Conservation (phyloP, 2,888 invertebrate genomes). For the Corythucha ciliata region DNA sequence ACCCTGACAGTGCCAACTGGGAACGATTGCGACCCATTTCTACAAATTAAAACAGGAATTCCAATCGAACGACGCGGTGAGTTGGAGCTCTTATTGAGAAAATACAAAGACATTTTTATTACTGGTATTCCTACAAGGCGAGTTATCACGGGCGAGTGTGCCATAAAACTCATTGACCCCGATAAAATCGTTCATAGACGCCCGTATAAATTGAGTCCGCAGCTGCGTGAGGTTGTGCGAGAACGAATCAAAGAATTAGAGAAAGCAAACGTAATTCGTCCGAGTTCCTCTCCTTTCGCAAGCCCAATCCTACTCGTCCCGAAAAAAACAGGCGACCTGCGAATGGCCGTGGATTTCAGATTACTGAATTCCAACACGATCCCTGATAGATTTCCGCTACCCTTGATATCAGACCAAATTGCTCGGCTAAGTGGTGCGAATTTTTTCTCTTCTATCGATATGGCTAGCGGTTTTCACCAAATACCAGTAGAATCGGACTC, state of each 20-base stretch:
- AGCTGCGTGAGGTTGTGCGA: slow-evolving; percentile 1
- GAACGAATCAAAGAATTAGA: slow-evolving; percentile 13
- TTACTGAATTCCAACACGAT: slow-evolving; percentile 33
- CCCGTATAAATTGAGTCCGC: slow-evolving; percentile 9
- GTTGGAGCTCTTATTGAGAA: neutral
- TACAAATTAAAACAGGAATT: too few relatives aligned
- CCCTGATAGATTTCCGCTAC: slow-evolving; percentile 28
- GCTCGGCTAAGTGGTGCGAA: slow-evolving; percentile 33
- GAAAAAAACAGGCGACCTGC: slow-evolving; percentile 33
- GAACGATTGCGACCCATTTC: too few relatives aligned
- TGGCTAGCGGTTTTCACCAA: slow-evolving; percentile 8
- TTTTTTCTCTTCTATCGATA: slow-evolving; percentile 35
- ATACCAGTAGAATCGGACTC: slow-evolving; percentile 4
- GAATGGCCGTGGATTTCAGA: slow-evolving; percentile 36
- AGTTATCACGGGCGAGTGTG: slow-evolving; percentile 6
- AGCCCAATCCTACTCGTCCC: slow-evolving; percentile 36
- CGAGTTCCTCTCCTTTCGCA: slow-evolving; percentile 30
- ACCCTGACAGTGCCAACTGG: too few relatives aligned
- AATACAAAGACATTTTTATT: slow-evolving; percentile 6
- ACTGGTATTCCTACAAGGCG: slow-evolving; percentile 3
- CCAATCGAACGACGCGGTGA: neutral
- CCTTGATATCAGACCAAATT: slow-evolving; percentile 30
- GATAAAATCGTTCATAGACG: slow-evolving; percentile 12
- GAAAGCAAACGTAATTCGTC: slow-evolving; percentile 2
- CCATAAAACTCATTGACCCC: slow-evolving; percentile 1